These are phyloP conservation scores for Neoascia interrupta DNA, from an alignment of 2,888 invertebrate species.

Conservation along the genomic window DNA sequence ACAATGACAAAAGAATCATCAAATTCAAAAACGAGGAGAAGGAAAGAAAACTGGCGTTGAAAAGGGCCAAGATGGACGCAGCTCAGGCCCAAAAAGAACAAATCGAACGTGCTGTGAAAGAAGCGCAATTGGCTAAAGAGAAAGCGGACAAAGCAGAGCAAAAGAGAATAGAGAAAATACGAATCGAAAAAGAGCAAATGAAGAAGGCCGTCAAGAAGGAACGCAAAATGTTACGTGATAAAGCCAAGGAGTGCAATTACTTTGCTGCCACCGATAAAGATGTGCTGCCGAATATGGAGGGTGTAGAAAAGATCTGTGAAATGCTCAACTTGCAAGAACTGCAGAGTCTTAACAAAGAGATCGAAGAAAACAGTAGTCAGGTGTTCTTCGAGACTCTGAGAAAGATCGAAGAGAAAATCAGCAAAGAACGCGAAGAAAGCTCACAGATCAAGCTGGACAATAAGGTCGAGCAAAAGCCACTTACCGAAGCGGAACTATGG, in stretches of 20 bases:
- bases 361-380: slow-evolving; percentile 84
- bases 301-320: slow-evolving; percentile 95
- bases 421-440: slow-evolving; percentile 86
- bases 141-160: slow-evolving; percentile 90
- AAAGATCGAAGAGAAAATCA: slow-evolving; percentile 87
- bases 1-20: slow-evolving; percentile 94
- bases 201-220: slow-evolving; percentile 94
- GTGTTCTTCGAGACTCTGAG: slow-evolving; percentile 85
- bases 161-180: slow-evolving; percentile 88
- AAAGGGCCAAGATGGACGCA: slow-evolving; percentile 92
- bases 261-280: slow-evolving; percentile 86
- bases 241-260: slow-evolving; percentile 90
- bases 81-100: slow-evolving; percentile 91
- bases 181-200: slow-evolving; percentile 91
- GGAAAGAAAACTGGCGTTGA: slow-evolving; percentile 92
- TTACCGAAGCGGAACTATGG: slow-evolving; percentile 82
- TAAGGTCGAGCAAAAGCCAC: slow-evolving; percentile 74
- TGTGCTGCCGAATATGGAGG: slow-evolving; percentile 90
- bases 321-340: slow-evolving; percentile 85
- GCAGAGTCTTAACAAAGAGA: slow-evolving; percentile 87
- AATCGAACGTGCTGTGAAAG: slow-evolving; percentile 87
- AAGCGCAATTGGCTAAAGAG: slow-evolving; percentile 87
- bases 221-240: slow-evolving; percentile 88
- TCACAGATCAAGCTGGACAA: slow-evolving; percentile 61
- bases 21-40: slow-evolving; percentile 96